Percentiles rank a stretch among this genome's conserved stretches.
phyloP scores from a whole-genome alignment of 2,888 invertebrate genomes.

The Sphaerophoria taeniata region DNA sequence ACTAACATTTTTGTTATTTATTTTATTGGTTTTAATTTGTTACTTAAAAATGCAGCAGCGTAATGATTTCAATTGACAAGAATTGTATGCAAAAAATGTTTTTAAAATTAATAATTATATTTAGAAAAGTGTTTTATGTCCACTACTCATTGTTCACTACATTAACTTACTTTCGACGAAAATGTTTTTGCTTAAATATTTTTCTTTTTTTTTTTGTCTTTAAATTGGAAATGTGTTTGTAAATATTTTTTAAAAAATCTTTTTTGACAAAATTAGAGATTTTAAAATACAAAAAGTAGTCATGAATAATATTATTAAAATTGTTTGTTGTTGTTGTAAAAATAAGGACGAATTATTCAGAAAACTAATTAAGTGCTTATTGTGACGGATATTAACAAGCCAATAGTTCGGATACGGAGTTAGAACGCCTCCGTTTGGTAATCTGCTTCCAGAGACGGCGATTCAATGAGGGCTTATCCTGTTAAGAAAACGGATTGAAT shows the following conservation, averaged over 20 bases:
- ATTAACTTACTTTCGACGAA: constrained; percentile 11
- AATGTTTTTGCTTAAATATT: constrained; percentile 26
- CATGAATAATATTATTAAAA: background rate
- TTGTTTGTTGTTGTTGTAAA: background rate
- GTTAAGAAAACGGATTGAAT: constrained; percentile 66
- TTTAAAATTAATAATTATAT: background rate
- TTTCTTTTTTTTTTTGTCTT: background rate
- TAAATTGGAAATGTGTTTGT: constrained; percentile 18
- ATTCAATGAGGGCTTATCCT: constrained; percentile 91
- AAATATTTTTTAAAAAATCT: constrained; percentile 12
- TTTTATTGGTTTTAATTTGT: background rate
- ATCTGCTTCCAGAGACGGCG: constrained; percentile 92
- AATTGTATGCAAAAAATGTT: background rate
- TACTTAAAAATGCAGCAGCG: background rate
- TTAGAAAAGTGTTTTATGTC: constrained; percentile 6
- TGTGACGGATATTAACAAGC: constrained; percentile 78
- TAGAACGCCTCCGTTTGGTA: constrained; percentile 87
- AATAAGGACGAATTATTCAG: constrained; percentile 24
- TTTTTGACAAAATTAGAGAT: background rate
- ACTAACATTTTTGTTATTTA: background rate
- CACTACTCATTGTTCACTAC: background rate
- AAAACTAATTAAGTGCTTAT: constrained; percentile 17
- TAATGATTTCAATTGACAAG: constrained; percentile 12
- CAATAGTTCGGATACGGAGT: constrained; percentile 82
- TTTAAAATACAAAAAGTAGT: constrained; percentile 20